A percentile compares a stretch with the other conserved stretches of the same genome.
phyloP scores from a whole-genome alignment of 1,140 invertebrate genomes.

The Gryon sp. region DNA sequence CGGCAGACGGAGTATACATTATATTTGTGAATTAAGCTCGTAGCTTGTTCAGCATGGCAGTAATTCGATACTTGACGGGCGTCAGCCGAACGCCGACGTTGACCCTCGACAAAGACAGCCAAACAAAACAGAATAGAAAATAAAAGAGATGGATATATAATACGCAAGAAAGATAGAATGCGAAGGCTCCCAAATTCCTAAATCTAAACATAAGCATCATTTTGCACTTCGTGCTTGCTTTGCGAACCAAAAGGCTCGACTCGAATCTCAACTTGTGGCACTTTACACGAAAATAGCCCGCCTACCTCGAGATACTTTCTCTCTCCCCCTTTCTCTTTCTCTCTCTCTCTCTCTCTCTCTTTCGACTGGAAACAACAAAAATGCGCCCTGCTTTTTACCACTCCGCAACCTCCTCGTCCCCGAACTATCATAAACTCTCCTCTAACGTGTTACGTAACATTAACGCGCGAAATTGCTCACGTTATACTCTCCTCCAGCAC shows the following conservation, averaged over 20 bases:
- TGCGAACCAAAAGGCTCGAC: constrained; percentile 42
- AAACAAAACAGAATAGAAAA: constrained; percentile 1
- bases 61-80: constrained; percentile 69
- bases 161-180: too few relatives aligned
- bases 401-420: constrained; percentile 12
- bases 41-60: constrained; percentile 46
- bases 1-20: constrained; percentile 41
- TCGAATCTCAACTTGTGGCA: constrained; percentile 55
- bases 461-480: constrained; percentile 36
- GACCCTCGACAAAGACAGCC: constrained; percentile 41
- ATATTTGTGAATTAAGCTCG: constrained; percentile 60
- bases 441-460: constrained; percentile 48
- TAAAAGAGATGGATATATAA: constrained; percentile 23
- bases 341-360: too few relatives aligned
- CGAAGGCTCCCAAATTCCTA: constrained; percentile 67
- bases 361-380: constrained; percentile 29
- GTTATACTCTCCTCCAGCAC: constrained; percentile 6
- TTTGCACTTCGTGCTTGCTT: constrained; percentile 54
- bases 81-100: constrained; percentile 51
- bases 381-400: constrained; percentile 2
- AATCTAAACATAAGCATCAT: constrained; percentile 75
- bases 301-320: too few relatives aligned
- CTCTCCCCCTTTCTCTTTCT: too few relatives aligned
- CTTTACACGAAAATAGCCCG: constrained; percentile 61
- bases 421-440: constrained; percentile 46